Conservation (phyloP, 2,797 vertebrate genomes). For the Mionectes olivaceus region DNA sequence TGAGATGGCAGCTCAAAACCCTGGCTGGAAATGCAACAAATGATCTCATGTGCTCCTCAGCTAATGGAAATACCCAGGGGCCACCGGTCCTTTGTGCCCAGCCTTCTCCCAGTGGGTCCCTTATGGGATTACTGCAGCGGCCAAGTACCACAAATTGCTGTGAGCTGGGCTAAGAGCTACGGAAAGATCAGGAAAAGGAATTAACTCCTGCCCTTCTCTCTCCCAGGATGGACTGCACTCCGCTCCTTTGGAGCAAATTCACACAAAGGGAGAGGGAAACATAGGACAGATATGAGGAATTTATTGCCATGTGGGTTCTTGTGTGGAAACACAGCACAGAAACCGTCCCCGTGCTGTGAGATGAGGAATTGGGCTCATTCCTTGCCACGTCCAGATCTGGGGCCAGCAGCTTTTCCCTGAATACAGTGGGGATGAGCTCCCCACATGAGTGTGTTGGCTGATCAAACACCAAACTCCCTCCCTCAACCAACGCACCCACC, state of each 20-base stretch:
- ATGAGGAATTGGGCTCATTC: not conserved
- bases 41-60: not conserved
- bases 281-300: rapidly evolving
- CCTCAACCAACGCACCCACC: not conserved
- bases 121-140: not conserved
- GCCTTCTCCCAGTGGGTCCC: not conserved
- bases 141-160: not conserved
- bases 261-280: not conserved
- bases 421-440: not conserved
- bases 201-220: conserved; percentile 2
- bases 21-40: not conserved
- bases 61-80: not conserved
- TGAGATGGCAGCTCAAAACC: not conserved
- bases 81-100: not conserved
- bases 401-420: not conserved
- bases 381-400: not conserved
- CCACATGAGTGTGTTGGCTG: not conserved
- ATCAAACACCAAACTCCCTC: conserved; percentile 30
- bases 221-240: not conserved
- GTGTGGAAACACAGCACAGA: not conserved
- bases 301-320: not conserved
- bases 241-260: not conserved
- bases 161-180: not conserved
- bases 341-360: not conserved
- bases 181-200: not conserved